Evolutionary conservation across 2,113 vertebrate genomes (phyloP).

Genomic region (Ameiurus melas): DNA sequence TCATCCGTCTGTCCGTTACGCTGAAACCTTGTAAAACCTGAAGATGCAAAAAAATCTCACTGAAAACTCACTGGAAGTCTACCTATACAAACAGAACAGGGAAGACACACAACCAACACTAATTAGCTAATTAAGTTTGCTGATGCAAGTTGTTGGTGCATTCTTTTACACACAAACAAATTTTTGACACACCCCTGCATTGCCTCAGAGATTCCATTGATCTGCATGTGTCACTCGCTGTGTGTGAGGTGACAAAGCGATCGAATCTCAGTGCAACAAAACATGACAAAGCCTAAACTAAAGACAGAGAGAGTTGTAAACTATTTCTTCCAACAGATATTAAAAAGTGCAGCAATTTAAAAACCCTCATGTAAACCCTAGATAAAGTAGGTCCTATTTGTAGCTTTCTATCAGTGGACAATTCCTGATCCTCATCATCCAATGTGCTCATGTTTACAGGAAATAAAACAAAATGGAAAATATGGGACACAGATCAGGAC

Average conservation of each 20-base stretch:
- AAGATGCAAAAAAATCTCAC: constrained; percentile 51
- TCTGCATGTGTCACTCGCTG: constrained; percentile 63
- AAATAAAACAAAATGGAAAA: background rate
- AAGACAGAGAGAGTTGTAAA: background rate
- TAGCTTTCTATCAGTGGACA: background rate
- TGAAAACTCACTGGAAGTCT: constrained; percentile 56
- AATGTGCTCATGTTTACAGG: background rate
- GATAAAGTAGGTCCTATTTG: background rate
- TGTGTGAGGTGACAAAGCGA: constrained; percentile 48
- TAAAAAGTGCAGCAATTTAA: background rate
- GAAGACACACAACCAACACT: constrained; percentile 44
- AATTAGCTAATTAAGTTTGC: constrained; percentile 55
- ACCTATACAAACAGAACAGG: constrained; percentile 57
- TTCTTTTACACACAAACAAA: constrained; percentile 33
- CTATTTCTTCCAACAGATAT: background rate
- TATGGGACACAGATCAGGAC: background rate
- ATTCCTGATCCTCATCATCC: background rate
- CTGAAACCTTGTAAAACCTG: constrained; percentile 60
- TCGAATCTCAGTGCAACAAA: constrained; percentile 9
- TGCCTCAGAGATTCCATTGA: constrained; percentile 67
- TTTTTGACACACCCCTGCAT: constrained; percentile 53
- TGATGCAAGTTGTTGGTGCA: constrained; percentile 36
- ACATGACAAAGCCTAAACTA: background rate
- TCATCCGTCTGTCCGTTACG: constrained; percentile 55
- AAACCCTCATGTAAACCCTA: background rate